Conservation (phyloP, 2,113 vertebrate species). For the Eretmochelys imbricata region DNA sequence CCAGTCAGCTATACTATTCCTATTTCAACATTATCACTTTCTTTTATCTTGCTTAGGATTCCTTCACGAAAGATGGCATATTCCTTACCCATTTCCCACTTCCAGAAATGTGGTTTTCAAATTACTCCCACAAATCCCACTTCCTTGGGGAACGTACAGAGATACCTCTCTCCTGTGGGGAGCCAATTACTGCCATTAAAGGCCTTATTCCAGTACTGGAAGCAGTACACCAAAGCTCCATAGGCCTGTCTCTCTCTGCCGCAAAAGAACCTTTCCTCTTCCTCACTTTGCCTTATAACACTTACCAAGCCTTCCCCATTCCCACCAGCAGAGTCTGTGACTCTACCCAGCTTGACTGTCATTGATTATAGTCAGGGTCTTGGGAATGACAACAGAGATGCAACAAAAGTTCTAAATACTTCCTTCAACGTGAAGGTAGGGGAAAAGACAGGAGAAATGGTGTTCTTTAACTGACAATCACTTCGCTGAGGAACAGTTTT, state of each 20-base stretch:
- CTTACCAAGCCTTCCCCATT: not conserved
- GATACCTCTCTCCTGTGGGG: not conserved
- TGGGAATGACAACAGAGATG: not conserved
- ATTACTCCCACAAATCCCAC: not conserved
- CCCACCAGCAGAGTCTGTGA: not conserved
- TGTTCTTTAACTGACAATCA: not conserved
- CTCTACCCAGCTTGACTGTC: not conserved
- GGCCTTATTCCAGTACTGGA: not conserved
- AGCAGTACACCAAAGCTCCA: not conserved
- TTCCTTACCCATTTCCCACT: not conserved
- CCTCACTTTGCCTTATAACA: not conserved
- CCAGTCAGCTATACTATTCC: not conserved
- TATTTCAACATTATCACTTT: not conserved
- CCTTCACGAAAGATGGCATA: not conserved
- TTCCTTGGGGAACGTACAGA: too few relatives aligned
- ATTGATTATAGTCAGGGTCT: not conserved
- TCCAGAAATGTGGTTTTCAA: not conserved
- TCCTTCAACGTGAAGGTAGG: not conserved
- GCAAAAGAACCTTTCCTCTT: not conserved
- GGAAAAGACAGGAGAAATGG: not conserved
- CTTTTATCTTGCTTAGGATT: not conserved
- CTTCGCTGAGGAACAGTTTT: not conserved
- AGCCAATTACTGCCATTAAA: not conserved
- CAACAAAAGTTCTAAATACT: not conserved
- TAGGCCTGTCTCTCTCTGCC: not conserved